phyloP scores from a whole-genome alignment of 1,140 invertebrate genomes.

The Bombus confusus region DNA sequence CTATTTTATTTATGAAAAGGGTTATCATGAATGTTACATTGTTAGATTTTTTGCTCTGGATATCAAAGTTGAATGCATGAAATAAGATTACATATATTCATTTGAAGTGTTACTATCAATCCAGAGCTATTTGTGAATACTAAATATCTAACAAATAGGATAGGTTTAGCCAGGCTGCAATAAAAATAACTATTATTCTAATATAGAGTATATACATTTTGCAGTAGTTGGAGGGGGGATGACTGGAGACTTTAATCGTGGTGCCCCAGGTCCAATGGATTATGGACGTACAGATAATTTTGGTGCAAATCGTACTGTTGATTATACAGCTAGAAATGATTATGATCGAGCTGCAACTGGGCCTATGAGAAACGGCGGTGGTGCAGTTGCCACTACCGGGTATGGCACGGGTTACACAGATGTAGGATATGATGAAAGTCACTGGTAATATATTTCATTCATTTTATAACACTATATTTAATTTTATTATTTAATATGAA shows the following conservation, averaged over 20 bases:
- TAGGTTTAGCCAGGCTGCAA: background rate
- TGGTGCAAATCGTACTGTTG: constrained; percentile 76
- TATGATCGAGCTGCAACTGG: constrained; percentile 79
- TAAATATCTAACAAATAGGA: background rate
- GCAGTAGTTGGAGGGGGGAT: constrained; percentile 76
- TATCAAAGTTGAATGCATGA: background rate
- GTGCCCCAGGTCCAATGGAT: constrained; percentile 78
- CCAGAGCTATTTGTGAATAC: background rate
- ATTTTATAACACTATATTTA: constrained; percentile 32
- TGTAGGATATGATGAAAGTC: constrained; percentile 77
- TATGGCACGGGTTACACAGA: constrained; percentile 80
- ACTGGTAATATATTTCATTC: constrained; percentile 56
- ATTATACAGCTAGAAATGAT: constrained; percentile 79
- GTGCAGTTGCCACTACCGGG: constrained; percentile 76
- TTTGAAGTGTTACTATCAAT: background rate
- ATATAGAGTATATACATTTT: constrained; percentile 55
- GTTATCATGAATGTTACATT: background rate
- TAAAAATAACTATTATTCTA: background rate
- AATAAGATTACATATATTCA: background rate
- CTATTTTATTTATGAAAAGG: background rate
- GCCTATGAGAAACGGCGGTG: constrained; percentile 81
- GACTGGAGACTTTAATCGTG: constrained; percentile 79
- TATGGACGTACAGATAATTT: constrained; percentile 81
- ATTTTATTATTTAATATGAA: constrained; percentile 16
- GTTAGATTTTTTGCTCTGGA: background rate